Evolutionary conservation across 2,113 vertebrate genomes (phyloP).

Genomic region (Tinamus guttatus): DNA sequence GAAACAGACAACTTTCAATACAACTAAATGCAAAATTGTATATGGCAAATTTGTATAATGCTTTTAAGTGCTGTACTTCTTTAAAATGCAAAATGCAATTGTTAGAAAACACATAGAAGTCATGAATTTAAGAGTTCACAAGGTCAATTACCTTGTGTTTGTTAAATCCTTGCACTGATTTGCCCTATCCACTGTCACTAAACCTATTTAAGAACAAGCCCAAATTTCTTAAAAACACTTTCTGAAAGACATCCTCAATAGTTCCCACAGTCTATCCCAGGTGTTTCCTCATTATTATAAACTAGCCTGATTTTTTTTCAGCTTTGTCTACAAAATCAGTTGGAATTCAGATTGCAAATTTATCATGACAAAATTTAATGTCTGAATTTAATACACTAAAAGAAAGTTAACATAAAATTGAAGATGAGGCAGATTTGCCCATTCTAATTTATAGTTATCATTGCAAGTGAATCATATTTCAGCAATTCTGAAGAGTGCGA

Average conservation of each 20-base stretch:
- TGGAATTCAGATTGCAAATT: not conserved
- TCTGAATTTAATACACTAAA: not conserved
- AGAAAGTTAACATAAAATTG: not conserved
- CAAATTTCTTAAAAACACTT: not conserved
- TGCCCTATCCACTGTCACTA: too few species aligned
- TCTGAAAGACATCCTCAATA: not conserved
- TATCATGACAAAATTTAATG: not conserved
- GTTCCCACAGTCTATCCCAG: not conserved
- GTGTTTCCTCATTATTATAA: not conserved
- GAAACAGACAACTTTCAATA: not conserved
- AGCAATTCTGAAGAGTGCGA: not conserved
- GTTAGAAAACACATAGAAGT: not conserved
- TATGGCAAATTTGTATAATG: not conserved
- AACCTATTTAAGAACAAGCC: not conserved
- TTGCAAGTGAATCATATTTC: not conserved
- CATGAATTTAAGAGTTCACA: not conserved
- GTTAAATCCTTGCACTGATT: not conserved
- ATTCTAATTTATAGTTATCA: not conserved
- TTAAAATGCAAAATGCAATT: not conserved
- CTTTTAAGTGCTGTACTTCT: not conserved
- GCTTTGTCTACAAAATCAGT: fast-evolving
- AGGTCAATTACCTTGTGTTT: not conserved
- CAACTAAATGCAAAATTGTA: not conserved
- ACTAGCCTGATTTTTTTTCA: not conserved
- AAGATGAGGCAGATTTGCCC: not conserved